Percentiles rank a stretch among this genome's conserved stretches.
These are phyloP conservation scores for Harlomillsia oculata DNA, from an alignment of 1,140 invertebrate genomes.

Conservation along the genomic window DNA sequence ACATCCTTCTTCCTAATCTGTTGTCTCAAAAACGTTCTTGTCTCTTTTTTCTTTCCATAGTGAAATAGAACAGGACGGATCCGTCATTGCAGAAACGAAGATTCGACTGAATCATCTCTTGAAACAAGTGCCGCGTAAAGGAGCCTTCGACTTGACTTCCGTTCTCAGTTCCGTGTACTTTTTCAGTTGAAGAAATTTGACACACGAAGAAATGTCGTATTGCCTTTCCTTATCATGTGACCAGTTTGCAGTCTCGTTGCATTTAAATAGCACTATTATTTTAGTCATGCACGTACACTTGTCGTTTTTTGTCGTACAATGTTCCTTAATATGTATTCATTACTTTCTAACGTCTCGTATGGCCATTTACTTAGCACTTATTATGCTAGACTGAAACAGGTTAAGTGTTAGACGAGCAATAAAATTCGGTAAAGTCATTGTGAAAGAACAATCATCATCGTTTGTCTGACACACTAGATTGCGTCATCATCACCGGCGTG, in stretches of 20 bases:
- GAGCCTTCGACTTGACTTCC: conserved; percentile 61
- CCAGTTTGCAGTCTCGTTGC: no score
- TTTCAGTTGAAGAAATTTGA: conserved; percentile 49
- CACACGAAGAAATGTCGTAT: neutral
- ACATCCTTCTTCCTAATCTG: neutral
- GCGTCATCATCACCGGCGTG: no score
- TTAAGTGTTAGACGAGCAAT: no score
- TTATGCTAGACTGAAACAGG: no score
- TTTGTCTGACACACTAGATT: no score
- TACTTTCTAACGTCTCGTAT: no score
- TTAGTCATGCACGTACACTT: conserved; percentile 8
- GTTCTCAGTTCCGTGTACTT: conserved; percentile 72
- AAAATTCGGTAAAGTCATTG: no score
- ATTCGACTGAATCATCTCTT: conserved; percentile 54
- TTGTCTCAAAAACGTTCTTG: conserved; percentile 5
- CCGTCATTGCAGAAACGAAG: conserved; percentile 46
- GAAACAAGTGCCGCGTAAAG: conserved; percentile 55
- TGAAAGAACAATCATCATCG: no score
- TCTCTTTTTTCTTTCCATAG: conserved; percentile 40
- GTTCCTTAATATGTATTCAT: no score
- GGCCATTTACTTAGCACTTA: no score
- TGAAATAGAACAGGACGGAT: conserved; percentile 46
- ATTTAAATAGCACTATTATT: conserved; percentile 10
- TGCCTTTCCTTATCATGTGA: neutral
- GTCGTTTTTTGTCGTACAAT: no score